Base-by-base conservation (phyloP, 2,113 vertebrate genomes). In the Capricornis sumatraensis region DNA sequence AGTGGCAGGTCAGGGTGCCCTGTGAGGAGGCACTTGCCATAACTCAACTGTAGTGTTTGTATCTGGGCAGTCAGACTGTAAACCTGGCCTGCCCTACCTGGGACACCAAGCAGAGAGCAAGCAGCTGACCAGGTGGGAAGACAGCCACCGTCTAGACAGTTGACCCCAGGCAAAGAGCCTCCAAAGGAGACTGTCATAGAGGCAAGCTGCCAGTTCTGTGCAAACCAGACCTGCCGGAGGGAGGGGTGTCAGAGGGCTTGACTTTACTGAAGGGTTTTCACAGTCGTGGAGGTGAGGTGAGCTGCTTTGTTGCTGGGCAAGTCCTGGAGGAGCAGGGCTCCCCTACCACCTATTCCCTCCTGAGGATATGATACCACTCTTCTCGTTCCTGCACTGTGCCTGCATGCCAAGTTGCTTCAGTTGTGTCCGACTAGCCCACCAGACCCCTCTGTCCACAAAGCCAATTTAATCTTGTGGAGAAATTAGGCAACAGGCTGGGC, bases 251-350 rank as follows among this genome's bases (percentile, higher is more conserved):
- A 1, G 71, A 43, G 8, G 36, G 6, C 3, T 25, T 58, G 23
- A 6, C 2, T 60, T 78, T 5, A 45, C 47, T 19, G 55, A 36
- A 55, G 76, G 28, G 40, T 71, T 40, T 47, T 67, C 62, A 7
- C 5, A 0, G 11, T 36, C 9, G 0, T 27, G 45, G 30, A 53
- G 14, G 3, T 33, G 6, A n/a, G 64, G 23, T 45, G n/a, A 27
- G 21, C 88, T 88, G 52, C 87, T 50, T 23, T 40, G 76, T 71
- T 60, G 40, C 57, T 36, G 25, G 62, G 19, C 27, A 36, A 40
- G 62, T 45, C n/a, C 43, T 60, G 5, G 33, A 40, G 10, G 14
- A 28, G n/a, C 4, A 0, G 6, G 40, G 25, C 53, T 62, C 40
- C 36, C 45, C 27, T 23, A 27, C 36, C 71, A 43, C 40, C 33